Base-by-base conservation (phyloP, 2,888 invertebrate species). In the Ceramica pisi region DNA sequence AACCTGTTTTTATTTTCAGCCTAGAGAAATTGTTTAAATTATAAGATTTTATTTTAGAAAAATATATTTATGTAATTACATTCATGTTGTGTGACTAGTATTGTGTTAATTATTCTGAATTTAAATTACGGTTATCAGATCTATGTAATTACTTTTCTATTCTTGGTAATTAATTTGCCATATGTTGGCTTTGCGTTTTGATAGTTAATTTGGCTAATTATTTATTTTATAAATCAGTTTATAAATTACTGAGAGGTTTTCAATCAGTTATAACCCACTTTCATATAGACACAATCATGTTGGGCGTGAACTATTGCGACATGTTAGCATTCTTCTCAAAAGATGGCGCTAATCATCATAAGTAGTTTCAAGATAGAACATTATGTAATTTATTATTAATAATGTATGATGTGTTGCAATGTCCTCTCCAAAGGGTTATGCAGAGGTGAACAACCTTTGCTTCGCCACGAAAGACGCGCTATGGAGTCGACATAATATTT, bases 271-370 rank as follows among this genome's bases (percentile, higher is more conserved):
- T 57, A 67, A 57, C 78, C 67, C 67, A 78, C 31, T 35, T 61
- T 8, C 14, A 62, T 57, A 48, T 57, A 48, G 41, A 16, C 65
- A 56, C 63, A 50, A n/a, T n/a, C 59, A 74, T 66, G 69, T 69
- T 69, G 79, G 80, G 75, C 60, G 78, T 74, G 55, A 72, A 55
- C 69, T 55, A 69, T 56, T 64, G 23, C 51, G 41, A 60, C 48
- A 69, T 51, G 26, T 75, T 67, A 21, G 35, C 62, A 71, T 76
- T 62, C 66, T 79, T 68, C 31, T 73, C 67, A 57, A 63, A 46
- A 83, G 77, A 77, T 81, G 82, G 84, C 86, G 86, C 84, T 78
- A 51, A 53, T 71, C 65, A 62, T 21, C 51, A 60, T 57, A 38
- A 44, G 53, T 62, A 59, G 41, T 53, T 26, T 44, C 21, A 21